phyloP scores from a whole-genome alignment of 2,797 vertebrate genomes.

The Sebastes taczanowskii region DNA sequence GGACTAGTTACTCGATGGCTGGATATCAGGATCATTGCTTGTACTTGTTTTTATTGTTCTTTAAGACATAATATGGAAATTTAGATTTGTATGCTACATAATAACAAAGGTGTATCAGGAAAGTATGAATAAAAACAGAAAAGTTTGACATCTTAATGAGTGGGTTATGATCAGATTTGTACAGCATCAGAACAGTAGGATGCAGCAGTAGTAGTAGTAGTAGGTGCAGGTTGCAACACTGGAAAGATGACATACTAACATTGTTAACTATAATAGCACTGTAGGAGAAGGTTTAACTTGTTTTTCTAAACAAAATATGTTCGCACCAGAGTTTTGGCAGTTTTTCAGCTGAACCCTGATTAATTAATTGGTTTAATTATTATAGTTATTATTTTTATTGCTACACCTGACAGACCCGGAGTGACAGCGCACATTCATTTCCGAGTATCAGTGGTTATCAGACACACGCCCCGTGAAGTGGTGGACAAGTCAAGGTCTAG shows the following conservation, averaged over 20 bases:
- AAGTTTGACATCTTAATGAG: background rate
- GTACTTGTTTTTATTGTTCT: background rate
- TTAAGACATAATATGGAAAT: background rate
- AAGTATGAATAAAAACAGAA: background rate
- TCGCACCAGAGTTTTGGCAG: too few species aligned
- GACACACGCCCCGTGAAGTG: conserved; percentile 35
- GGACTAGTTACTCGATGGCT: background rate
- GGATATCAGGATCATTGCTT: background rate
- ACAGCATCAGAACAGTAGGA: accelerated
- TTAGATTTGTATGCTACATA: background rate
- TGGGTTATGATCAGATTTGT: background rate
- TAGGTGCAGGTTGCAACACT: background rate
- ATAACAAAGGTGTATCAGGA: background rate
- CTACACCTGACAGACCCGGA: background rate
- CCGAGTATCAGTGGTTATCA: conserved; percentile 19
- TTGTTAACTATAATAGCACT: background rate
- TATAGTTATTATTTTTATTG: background rate
- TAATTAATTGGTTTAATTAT: background rate
- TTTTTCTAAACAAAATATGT: background rate
- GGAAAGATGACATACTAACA: background rate
- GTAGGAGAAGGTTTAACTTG: background rate
- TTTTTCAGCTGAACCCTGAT: background rate
- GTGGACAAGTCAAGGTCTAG: conserved; percentile 35
- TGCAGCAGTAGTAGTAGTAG: background rate
- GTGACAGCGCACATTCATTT: background rate